phyloP scores from a whole-genome alignment of 1,140 invertebrate species.

The Nasonia giraulti region DNA sequence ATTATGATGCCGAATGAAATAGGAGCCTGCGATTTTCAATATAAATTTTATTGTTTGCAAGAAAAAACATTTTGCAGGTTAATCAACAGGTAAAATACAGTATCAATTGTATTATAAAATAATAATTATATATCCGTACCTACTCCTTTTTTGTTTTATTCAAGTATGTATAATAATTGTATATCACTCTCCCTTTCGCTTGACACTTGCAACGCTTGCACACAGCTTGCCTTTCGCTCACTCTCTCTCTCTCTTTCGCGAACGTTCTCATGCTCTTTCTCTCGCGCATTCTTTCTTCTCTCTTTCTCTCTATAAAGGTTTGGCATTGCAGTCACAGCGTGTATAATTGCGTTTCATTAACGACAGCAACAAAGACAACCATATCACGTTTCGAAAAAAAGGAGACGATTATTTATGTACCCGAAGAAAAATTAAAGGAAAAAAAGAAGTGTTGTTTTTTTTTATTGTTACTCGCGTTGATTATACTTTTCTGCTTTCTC shows the following conservation, averaged over 20 bases:
- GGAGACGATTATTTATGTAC: constrained; percentile 30
- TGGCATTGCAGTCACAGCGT: constrained; percentile 53
- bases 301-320: constrained; percentile 44
- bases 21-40: constrained; percentile 45
- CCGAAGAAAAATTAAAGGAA: constrained; percentile 30
- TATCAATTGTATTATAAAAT: constrained; percentile 54
- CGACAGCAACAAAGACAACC: constrained; percentile 46
- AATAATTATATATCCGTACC: constrained; percentile 49
- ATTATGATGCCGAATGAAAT: constrained; percentile 42
- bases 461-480: constrained; percentile 34
- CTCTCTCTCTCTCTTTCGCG: constrained; percentile 4
- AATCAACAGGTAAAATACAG: constrained; percentile 55
- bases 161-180: constrained; percentile 44
- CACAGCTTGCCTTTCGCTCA: constrained; percentile 10
- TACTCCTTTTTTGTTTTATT: constrained; percentile 50
- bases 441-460: constrained; percentile 52
- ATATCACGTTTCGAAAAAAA: constrained; percentile 41
- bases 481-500: not conserved
- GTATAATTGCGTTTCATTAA: constrained; percentile 50
- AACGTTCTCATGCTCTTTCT: not conserved
- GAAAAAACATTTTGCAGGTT: constrained; percentile 55
- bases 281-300: constrained; percentile 22
- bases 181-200: not conserved
- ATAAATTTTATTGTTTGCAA: constrained; percentile 54
- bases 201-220: constrained; percentile 11